Base-by-base conservation (phyloP, 2,797 vertebrate genomes). In the Pseudochromis fuscus region DNA sequence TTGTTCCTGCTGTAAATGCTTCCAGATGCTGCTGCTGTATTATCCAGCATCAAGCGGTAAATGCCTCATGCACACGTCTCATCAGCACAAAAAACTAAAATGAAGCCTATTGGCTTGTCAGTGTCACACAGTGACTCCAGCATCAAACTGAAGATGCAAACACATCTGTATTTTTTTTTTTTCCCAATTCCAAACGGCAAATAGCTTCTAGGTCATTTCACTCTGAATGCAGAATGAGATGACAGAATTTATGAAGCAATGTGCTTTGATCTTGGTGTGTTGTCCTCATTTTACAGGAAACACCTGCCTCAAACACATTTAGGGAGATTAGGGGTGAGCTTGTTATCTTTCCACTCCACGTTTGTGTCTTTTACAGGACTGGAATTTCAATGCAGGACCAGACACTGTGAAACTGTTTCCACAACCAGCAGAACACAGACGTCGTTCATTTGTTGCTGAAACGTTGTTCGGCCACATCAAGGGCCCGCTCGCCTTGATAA, bases 381-480 rank as follows among this genome's bases (percentile, higher is more conserved):
- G 44, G 90, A 93, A 92, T 93, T 83, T 91, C 75, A 92, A 92
- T 92, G 83, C 79, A 84, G 84, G 76, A 71, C 82, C 77, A 85
- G 85, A 86, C 85, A 77, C 63, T 72, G 85, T 79, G 75, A 84
- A 87, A 79, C 72, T 67, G 84, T 83, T 58, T 75, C 67, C 76
- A 67, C 69, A 62, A 62, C 68, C 68, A 23, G 76, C 61, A 74
- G 80, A 85, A 88, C 82, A 84, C 83, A 86, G 80, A 72, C 68
- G 33, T 76, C 23, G 64, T 86, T 86, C 86, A 87, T 82, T 75
- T 87, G 89, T 84, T 69, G 70, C 67, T 50, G 58, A 83, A 78
- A 84, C 61, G 75, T 72, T 79, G 72, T 78, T 79, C 65, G 42
- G 58, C 59, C 68, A 27, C 74, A 76, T 84, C 59, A 67, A 70